These are phyloP conservation scores for Tupaia chinensis DNA, from an alignment of 2,113 vertebrate species.

Conservation along the genomic window DNA sequence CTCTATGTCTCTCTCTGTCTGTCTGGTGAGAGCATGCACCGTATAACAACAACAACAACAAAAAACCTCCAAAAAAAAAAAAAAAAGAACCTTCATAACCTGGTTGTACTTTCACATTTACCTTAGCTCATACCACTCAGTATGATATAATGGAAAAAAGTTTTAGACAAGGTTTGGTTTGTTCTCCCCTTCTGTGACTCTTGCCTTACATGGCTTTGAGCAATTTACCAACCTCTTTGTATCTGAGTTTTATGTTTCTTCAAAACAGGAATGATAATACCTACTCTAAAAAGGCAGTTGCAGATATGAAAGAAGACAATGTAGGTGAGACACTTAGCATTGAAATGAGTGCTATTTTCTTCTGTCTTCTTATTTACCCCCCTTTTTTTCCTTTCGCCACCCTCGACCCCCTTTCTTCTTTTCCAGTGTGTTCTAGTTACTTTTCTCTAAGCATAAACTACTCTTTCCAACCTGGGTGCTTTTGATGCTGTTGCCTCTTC, in stretches of 20 bases:
- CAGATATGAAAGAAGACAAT: not conserved
- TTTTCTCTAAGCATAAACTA: not conserved
- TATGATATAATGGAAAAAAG: not conserved
- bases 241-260: constrained; percentile 38
- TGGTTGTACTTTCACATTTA: not conserved
- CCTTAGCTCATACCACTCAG: not conserved
- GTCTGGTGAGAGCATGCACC: no score
- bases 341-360: not conserved
- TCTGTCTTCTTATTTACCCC: not conserved
- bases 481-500: constrained; percentile 14
- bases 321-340: not conserved
- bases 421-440: not conserved
- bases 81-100: no score
- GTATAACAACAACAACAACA: no score
- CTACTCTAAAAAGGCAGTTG: not conserved
- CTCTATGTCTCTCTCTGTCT: no score
- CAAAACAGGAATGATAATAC: not conserved
- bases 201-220: not conserved
- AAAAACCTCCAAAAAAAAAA: no score
- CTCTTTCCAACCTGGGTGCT: not conserved
- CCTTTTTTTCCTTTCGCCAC: not conserved
- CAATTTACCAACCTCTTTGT: not conserved
- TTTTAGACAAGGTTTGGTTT: constrained; percentile 41
- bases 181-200: not conserved
- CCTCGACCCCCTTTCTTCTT: not conserved